phyloP scores from a whole-genome alignment of 2,113 vertebrate genomes.

The Sakesphorus luctuosus region DNA sequence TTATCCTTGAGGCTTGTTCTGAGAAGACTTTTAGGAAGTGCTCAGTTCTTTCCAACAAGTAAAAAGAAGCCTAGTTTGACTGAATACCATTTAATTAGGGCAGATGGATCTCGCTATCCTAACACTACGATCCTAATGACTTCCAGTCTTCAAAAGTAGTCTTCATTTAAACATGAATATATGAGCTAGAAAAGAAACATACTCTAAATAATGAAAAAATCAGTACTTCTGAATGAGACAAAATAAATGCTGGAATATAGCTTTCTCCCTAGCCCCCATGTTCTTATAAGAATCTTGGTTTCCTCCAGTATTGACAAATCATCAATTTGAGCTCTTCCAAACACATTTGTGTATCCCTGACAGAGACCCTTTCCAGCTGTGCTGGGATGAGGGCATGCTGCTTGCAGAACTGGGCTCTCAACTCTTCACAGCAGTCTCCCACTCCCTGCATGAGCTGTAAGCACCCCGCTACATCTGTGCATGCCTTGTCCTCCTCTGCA shows the following conservation, averaged over 20 bases:
- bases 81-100: neutral
- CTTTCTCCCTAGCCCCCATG: rapidly evolving
- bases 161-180: neutral
- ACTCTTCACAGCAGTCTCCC: neutral
- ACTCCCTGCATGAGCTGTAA: rapidly evolving
- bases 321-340: neutral
- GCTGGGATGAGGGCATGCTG: neutral
- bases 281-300: neutral
- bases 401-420: neutral
- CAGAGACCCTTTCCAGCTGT: neutral
- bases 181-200: neutral
- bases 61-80: neutral
- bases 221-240: neutral
- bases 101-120: neutral
- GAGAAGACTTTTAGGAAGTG: neutral
- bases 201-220: neutral
- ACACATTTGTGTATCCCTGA: neutral
- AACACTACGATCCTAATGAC: neutral
- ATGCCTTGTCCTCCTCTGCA: neutral
- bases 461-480: neutral
- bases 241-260: neutral
- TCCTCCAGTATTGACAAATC: neutral
- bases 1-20: neutral
- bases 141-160: neutral
- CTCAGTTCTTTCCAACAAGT: neutral